Base-by-base conservation (phyloP, 2,797 vertebrate genomes). In the Paramormyrops hopkinsi region DNA sequence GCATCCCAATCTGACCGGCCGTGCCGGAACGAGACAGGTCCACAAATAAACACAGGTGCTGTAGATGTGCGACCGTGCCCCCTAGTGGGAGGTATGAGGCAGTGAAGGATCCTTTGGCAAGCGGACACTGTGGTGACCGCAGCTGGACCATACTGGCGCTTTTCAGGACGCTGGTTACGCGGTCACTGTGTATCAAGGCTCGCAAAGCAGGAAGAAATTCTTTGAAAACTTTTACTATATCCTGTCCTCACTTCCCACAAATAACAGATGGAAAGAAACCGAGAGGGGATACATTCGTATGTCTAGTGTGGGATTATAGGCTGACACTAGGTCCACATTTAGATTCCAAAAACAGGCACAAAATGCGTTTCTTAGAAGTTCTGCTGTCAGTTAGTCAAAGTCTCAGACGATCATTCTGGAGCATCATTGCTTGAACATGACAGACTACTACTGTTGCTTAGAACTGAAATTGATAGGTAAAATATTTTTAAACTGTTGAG, bases 211-310 rank as follows among this genome's bases (percentile, higher is more conserved):
- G 85, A 91, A 89, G 83, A 91, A 91, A 90, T 90, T 33, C 56
- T 90, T 73, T 90, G 87, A 91, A 48, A 90, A 51, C 82, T 90
- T 90, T 90, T 90, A 87, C 90, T 91, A 87, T 89, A 73, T 88
- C 50, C 48, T 46, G 17, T 92, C 83, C 90, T 92, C 69, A 73
- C 88, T 56, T 93, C 90, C 89, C 89, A 82, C 89, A 94, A 95
- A 95, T 95, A 92, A 94, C 92, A 96, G 94, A 92, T 93, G 89
- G 84, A 90, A 92, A 89, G 92, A 91, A 89, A 92, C 92, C 90
- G 83, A 29, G 91, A 90, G 90, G 90, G 14, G 29, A 88, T 53
- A 37, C 46, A 59, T n/a, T 37, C 19, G 3, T 59, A n/a, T 7
- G 51, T 59, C 59, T 86, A 41, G 44, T 86, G 88, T 86, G 82